A percentile compares a stretch with the other conserved stretches of the same genome.
Evolutionary conservation across 2,113 vertebrate species (phyloP).

Genomic region (Carettochelys insculpta): DNA sequence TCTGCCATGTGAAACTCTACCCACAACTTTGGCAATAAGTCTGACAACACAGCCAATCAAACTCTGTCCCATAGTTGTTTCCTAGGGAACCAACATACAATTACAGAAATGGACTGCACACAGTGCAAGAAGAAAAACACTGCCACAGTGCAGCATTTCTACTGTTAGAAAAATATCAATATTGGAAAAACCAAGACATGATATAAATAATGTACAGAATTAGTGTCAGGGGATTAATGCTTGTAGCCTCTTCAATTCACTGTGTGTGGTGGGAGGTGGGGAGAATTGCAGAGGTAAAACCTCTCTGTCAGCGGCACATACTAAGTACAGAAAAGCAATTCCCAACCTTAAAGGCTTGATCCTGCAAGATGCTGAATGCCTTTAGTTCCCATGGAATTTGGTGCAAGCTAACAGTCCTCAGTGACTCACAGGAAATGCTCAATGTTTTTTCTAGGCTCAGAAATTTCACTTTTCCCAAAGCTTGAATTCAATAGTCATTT

Average conservation of each 20-base stretch:
- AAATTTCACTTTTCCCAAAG: not conserved
- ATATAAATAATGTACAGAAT: not conserved
- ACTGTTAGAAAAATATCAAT: not conserved
- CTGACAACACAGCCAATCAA: not conserved
- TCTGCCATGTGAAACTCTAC: not conserved
- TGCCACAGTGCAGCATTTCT: not conserved
- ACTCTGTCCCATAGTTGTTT: not conserved
- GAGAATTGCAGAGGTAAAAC: not conserved
- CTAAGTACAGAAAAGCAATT: not conserved
- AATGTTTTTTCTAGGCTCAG: not conserved
- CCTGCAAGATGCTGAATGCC: not conserved
- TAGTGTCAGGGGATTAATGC: not conserved
- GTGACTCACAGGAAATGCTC: accelerated
- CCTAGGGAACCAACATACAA: not conserved
- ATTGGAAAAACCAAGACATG: not conserved
- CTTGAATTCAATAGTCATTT: not conserved
- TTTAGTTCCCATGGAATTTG: not conserved
- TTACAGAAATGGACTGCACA: not conserved
- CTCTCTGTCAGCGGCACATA: not conserved
- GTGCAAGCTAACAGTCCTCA: not conserved
- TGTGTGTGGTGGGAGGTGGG: not conserved
- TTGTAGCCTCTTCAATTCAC: not conserved
- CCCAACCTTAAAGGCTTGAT: not conserved
- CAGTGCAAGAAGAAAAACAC: not conserved
- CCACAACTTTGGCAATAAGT: not conserved